These are phyloP conservation scores for Salvator merianae DNA, from an alignment of 2,113 vertebrate genomes.

Conservation along the genomic window DNA sequence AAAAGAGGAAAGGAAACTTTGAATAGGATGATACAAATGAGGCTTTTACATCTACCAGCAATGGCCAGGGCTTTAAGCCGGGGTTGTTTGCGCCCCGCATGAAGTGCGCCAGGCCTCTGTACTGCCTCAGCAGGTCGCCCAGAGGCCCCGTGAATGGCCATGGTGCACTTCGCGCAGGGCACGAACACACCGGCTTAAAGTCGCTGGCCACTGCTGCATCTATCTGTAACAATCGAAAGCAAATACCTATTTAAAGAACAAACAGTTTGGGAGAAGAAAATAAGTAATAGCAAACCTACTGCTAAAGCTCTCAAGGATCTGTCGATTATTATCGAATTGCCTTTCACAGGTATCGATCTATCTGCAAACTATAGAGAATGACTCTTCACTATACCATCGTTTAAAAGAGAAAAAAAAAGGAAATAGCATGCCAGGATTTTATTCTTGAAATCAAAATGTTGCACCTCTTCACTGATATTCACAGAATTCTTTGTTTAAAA, in stretches of 20 bases:
- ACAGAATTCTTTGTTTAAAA: no score
- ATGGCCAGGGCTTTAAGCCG: no score
- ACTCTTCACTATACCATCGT: background rate
- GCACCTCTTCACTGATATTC: background rate
- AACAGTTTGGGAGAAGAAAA: slow-evolving; percentile 3
- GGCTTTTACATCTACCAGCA: background rate
- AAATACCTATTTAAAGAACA: slow-evolving; percentile 17
- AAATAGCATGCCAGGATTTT: background rate
- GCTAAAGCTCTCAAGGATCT: background rate
- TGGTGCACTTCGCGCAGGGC: no score
- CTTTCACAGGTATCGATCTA: background rate
- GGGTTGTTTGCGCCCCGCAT: no score
- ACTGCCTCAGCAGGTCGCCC: no score
- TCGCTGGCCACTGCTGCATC: no score
- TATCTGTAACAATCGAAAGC: background rate
- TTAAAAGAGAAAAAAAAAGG: no score
- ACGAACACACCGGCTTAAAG: no score
- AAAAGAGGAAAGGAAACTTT: slow-evolving; percentile 4
- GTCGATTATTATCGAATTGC: background rate
- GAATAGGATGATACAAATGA: slow-evolving; percentile 19
- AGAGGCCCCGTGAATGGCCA: no score
- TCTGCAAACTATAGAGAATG: background rate
- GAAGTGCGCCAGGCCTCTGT: no score
- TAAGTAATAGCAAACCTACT: background rate
- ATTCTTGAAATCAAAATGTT: no score